Percentiles rank a stretch among this genome's conserved stretches.
These are phyloP conservation scores for Cottus gobio DNA, from an alignment of 2,113 vertebrate genomes.

Conservation along the genomic window DNA sequence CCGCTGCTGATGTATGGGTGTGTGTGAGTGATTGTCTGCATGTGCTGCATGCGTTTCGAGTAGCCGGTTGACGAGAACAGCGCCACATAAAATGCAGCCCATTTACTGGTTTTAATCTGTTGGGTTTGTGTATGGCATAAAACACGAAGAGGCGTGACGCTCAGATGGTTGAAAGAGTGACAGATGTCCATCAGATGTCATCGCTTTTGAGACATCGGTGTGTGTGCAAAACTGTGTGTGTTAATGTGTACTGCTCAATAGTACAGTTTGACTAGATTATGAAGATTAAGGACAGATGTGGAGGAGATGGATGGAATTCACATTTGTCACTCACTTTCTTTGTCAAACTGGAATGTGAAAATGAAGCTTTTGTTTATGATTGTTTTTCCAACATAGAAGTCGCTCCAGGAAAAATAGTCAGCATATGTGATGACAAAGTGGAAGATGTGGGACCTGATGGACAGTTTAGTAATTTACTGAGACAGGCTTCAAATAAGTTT, in stretches of 20 bases:
- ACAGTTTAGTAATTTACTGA: too few species aligned
- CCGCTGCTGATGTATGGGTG: too few species aligned
- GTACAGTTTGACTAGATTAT: conserved; percentile 18
- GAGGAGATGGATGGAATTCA: background rate
- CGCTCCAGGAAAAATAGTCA: too few species aligned
- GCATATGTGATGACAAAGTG: background rate
- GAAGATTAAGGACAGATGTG: conserved; percentile 32
- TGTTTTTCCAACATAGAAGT: too few species aligned
- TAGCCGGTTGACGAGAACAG: too few species aligned
- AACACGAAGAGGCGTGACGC: background rate
- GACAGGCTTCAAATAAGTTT: too few species aligned
- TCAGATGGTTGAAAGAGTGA: conserved; percentile 1
- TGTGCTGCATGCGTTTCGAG: too few species aligned
- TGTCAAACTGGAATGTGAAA: too few species aligned
- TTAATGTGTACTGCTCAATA: background rate
- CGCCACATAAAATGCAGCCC: too few species aligned
- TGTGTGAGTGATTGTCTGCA: too few species aligned
- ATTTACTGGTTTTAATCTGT: background rate
- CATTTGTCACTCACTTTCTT: too few species aligned
- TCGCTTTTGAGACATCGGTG: background rate
- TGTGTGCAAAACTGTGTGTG: background rate
- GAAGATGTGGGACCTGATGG: background rate
- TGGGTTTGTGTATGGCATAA: background rate
- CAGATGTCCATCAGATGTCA: conserved; percentile 6
- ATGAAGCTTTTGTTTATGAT: too few species aligned